Evolutionary conservation across 2,888 invertebrate species (phyloP), one percentile per base, ranked within the genome.

Genomic region (Metopia argyrocephala): DNA sequence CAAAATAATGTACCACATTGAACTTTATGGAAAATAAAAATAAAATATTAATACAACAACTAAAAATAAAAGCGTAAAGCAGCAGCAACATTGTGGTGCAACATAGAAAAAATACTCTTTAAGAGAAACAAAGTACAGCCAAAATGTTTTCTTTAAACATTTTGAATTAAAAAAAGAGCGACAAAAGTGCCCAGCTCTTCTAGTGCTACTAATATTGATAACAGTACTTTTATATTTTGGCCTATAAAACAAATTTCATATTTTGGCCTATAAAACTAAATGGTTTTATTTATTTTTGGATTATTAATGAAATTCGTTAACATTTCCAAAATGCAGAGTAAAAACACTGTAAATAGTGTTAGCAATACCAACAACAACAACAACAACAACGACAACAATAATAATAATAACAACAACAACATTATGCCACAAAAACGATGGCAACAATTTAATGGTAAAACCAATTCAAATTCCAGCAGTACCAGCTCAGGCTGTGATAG

Each of bases 291-390:
- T 86, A 85, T 91, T 82, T 87, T 91, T 50, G 89, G 89, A 78
- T 89, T 88, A 86, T 87, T 91, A 83, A 90, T 91, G 89, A 88
- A 90, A 89, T 87, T 89, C 87, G 89, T 89, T 85, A 88, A 90
- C 87, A 89, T 90, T 87, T 88, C 90, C 86, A 88, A 89, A 83
- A 82, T 87, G 85, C 89, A 89, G 84, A 85, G 84, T 85, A 84
- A 86, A 81, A 85, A 86, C 80, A 87, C 88, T 78, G 66, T 75
- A 50, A 74, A 70, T n/a, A 70, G 27, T 85, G 74, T 73, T 84
- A 59, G 83, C 73, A 81, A 84, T 38, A 84, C 27, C 79, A 82
- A 50, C 79, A 66, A 54, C 68, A 61, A 62, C 65, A 79, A 52
- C 78, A 84, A 75, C 66, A 71, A 50, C 15, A 57, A 61, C 28